phyloP scores from a whole-genome alignment of 2,888 invertebrate genomes.

The Trileptium ribeirensis region DNA sequence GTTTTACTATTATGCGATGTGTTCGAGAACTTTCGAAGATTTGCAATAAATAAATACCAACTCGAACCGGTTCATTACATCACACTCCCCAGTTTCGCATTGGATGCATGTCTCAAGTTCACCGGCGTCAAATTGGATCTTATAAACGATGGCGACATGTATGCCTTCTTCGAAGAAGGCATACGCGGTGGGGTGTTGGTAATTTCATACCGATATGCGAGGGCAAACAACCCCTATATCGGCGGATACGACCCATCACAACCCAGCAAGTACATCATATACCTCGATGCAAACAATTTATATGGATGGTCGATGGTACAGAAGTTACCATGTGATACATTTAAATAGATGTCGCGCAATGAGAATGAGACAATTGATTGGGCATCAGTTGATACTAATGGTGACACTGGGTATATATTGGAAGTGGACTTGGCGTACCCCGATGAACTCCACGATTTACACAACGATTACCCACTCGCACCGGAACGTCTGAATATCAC shows the following conservation, averaged over 20 bases:
- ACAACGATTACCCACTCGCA: background rate
- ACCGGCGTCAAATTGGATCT: background rate
- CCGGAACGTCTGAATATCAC: background rate
- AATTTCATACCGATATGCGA: background rate
- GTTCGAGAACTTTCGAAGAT: too few species aligned
- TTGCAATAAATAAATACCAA: background rate
- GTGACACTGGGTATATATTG: background rate
- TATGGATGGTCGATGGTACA: conserved; percentile 8
- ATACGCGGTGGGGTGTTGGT: background rate
- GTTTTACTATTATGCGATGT: too few species aligned
- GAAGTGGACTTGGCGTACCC: background rate
- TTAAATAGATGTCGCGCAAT: background rate
- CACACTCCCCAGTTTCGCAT: background rate
- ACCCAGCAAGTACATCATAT: background rate
- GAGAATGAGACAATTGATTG: background rate
- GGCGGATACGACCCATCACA: background rate
- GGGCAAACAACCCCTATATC: background rate
- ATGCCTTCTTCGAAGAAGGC: background rate
- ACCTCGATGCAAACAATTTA: conserved; percentile 7
- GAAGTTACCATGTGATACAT: background rate
- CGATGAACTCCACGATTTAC: background rate
- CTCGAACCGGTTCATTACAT: conserved; percentile 2
- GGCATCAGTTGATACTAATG: background rate
- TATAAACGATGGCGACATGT: background rate
- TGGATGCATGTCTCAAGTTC: background rate